Evolutionary conservation across 30 jellyfish, hydroid and myxozoan genomes (phyloP), one percentile per base, ranked within the genome.

Genomic region (Pseudorhiza aurosa): DNA sequence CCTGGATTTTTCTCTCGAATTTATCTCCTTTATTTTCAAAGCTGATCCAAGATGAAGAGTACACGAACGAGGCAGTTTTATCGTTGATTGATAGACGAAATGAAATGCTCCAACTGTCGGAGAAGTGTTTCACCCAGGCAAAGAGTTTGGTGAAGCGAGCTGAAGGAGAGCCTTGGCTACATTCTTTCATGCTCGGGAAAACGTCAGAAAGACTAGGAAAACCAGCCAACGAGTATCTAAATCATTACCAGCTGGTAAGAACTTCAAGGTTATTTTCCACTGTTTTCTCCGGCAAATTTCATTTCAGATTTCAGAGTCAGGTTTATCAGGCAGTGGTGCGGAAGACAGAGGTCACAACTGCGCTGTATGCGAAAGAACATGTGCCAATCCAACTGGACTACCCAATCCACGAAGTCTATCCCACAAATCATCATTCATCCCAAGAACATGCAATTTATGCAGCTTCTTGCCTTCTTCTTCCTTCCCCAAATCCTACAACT

Each of bases 141-240:
- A 60, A 70, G 43, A 40, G 71, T 10, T 32, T 49, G 18, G 96
- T 95, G 14, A 79, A 43, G 51, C 44, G 55, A 29, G 84, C 85
- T 0, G 96, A 87, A 68, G 97, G 97, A 14, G 98, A 93, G 60
- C 89, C 87, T 35, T 93, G 98, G 98, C 88, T 93, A 40, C 98
- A 93, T 67, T 87, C 92, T n/a, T 93, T 86, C 40, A 93, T 93
- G 96, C 93, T 93, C 4, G 98, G 98, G 1, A 93, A 93, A 75
- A 62, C 94, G 0, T 64, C 98, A 0, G 98, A 93, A 79, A 62
- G 87, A 70, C 55, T 93, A 11, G 65, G 31, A 51, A 87, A 86
- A 55, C 64, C 98, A 4, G 83, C 88, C 1, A 72, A 49, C 0
- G 58, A 56, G 7, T 93, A 70, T 71, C 80, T 93, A 1, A 82